These are phyloP conservation scores for Pseudococcus viburni DNA, from an alignment of 2,888 invertebrate genomes.

Conservation along the genomic window DNA sequence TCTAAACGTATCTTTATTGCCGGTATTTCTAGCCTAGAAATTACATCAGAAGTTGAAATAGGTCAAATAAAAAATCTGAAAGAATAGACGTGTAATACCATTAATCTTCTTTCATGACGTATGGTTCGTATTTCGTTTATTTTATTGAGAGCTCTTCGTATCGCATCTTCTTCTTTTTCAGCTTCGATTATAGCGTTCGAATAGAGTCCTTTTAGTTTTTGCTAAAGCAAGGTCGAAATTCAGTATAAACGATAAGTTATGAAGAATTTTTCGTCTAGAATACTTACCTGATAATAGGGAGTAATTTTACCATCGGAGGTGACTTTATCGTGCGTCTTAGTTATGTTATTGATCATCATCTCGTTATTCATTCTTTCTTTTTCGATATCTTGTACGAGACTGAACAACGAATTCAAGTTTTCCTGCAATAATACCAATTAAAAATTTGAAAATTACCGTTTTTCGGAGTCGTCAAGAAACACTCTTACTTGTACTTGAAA, in stretches of 20 bases:
- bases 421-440: constrained; percentile 34
- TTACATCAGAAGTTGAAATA: not conserved
- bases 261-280: not conserved
- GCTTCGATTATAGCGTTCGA: constrained; percentile 86
- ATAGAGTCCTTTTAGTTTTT: constrained; percentile 85
- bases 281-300: constrained; percentile 74
- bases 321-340: constrained; percentile 81
- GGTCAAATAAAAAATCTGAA: constrained; percentile 52
- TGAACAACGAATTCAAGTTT: constrained; percentile 56
- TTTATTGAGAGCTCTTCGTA: constrained; percentile 86
- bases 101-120: constrained; percentile 83
- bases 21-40: constrained; percentile 82
- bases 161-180: constrained; percentile 85
- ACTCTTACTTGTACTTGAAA: constrained; percentile 59
- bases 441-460: not conserved
- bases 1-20: constrained; percentile 92
- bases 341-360: constrained; percentile 83
- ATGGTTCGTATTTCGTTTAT: constrained; percentile 92
- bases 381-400: constrained; percentile 77
- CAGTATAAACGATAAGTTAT: not conserved
- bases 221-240: constrained; percentile 72
- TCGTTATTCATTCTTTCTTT: constrained; percentile 85
- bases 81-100: constrained; percentile 17
- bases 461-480: not conserved
- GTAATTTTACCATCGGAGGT: constrained; percentile 72